Evolutionary conservation across 1,140 invertebrate species (phyloP), one percentile per base, ranked within the genome.

Genomic region (Fopius arisanus): DNA sequence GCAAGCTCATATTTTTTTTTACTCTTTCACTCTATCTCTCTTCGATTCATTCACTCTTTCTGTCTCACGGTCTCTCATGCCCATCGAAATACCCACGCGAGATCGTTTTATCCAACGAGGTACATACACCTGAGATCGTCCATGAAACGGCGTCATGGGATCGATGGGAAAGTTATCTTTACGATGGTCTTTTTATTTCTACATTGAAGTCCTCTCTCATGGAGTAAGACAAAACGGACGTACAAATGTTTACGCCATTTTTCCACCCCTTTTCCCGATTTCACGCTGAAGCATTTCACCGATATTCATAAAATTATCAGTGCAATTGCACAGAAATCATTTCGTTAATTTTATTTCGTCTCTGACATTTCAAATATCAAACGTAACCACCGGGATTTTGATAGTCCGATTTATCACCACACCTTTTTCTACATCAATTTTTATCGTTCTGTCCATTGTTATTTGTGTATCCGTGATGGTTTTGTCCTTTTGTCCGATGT

Each of bases 91-190:
- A 59, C 54, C 54, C 54, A 59, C 54, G 54, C 54, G 19, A 59
- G 54, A 59, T 23, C 54, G 54, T 28, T 48, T 68, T 28, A 43
- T 29, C 48, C 69, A 63, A 63, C 63, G 69, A 37, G 21, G 51
- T 16, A n/a, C 54, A 71, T 59, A 59, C 51, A 62, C 51, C 28
- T 62, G 51, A 54, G 48, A 29, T 29, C 12, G 68, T 26, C 14
- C 59, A 14, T 63, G 26, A 65, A 62, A 62, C 54, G 10, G 19
- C 54, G 62, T 19, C 21, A 26, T 31, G 41, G 51, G 63, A 63
- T 65, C 69, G 69, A 67, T 51, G 73, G 67, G 68, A 71, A 67
- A 71, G 69, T 67, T 63, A 71, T 67, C 74, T 73, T 67, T 41
- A 65, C 66, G 40, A 48, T 31, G 72, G 12, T 37, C 40, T 68